Base-by-base conservation (phyloP, 1,140 invertebrate genomes). In the Diachasmimorpha longicaudata region DNA sequence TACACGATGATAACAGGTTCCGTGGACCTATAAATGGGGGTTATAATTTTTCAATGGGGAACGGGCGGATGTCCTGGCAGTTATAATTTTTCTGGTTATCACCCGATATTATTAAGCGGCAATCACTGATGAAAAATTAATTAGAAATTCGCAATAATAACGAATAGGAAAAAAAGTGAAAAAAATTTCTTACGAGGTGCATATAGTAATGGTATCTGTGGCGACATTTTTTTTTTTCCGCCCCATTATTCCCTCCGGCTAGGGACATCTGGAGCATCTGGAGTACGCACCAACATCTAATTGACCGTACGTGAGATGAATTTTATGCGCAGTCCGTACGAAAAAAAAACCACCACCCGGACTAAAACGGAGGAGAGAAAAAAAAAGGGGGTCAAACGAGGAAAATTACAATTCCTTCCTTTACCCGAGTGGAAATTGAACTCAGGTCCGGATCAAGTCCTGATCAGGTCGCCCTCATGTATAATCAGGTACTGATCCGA, bases 291-390 rank as follows among this genome's bases (percentile, higher is more conserved):
- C 44, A 68, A 77, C 75, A 80, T 55, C 81, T 84, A 83, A 84
- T 84, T 79, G 79, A 67, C 55, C 23, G 74, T 77, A 80, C 83
- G 80, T 82, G 79, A 80, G 44, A 72, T 16, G 81, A 81, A 84
- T 82, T 55, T 72, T 67, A 42, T 39, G 52, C 58, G 55, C 4
- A 25, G 37, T 19, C 48, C 37, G 55, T n/a, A 72, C 39, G 42
- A 42, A 73, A 37, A 73, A 66, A 55, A 66, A 67, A n/a, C 21
- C n/a, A 46, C 25, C 10, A 70, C 67, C 31, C 25, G n/a, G n/a
- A n/a, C 19, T 48, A 68, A 55, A 21, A 52, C n/a, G 23, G 52
- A 21, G 21, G n/a, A n/a, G n/a, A n/a, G n/a, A n/a, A n/a, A n/a
- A 69, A 72, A 25, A 76, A 46, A 11, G 42, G 70, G 31, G 25